Base-by-base conservation (phyloP, 2,797 vertebrate genomes). In the Sebastes itinus region DNA sequence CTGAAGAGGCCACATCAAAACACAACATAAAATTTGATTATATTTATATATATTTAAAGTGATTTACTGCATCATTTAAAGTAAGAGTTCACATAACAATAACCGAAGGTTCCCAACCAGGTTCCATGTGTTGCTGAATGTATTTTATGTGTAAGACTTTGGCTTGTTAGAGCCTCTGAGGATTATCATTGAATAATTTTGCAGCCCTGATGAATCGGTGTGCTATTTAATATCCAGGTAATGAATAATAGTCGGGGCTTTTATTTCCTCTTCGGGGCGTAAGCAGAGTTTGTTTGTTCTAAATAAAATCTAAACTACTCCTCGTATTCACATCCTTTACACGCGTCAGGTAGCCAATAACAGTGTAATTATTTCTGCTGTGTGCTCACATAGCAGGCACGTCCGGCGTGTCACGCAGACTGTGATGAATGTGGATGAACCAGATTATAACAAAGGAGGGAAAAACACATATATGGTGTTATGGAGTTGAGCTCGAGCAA, bases 321-420 rank as follows among this genome's bases (percentile, higher is more conserved):
- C 23, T 59, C 30, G 20, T 68, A 18, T 74, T 70, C 64, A 35
- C 62, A 77, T 75, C 67, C 28, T 70, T 71, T 59, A 54, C 61
- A 25, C n/a, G 2, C 18, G 77, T 84, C 79, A 83, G 52, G 71
- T 59, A 46, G 69, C 49, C 77, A 78, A 32, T 70, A 70, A 86
- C 63, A 25, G 33, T 58, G 46, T 85, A 32, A 77, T 84, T 85
- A 73, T 81, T 79, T 82, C 67, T 81, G 67, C 64, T 71, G 27
- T 62, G 14, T 28, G 54, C 61, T 85, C 80, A 70, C 67, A 81
- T 56, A 78, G 61, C 68, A 72, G 58, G n/a, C 16, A 20, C 35
- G 77, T 75, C n/a, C 49, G 30, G n/a, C 10, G n/a, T 65, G 64
- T 70, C 77, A 23, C 25, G n/a, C 22, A 62, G 74, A 64, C 20